Percentiles rank a stretch among this genome's conserved stretches.
Evolutionary conservation across 1,140 invertebrate genomes (phyloP).

Genomic region (Leucophenga varia): DNA sequence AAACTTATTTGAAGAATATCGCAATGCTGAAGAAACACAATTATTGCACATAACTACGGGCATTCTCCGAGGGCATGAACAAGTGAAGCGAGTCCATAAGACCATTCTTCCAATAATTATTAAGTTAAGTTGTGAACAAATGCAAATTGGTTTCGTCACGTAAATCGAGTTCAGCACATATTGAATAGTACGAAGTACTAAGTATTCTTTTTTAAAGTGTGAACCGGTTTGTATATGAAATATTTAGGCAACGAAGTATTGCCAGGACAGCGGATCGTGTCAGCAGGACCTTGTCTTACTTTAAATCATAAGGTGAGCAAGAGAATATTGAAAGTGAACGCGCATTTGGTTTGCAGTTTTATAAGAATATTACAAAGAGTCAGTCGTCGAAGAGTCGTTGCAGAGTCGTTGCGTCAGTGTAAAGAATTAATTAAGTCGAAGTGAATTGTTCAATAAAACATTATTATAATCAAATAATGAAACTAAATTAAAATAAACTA

Average conservation of each 20-base stretch:
- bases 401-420: too few relatives aligned
- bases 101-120: conserved; percentile 31
- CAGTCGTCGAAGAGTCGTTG: too few relatives aligned
- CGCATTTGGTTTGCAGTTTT: too few relatives aligned
- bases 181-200: conserved; percentile 48
- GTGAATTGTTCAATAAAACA: too few relatives aligned
- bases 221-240: conserved; percentile 36
- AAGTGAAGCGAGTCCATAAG: conserved; percentile 38
- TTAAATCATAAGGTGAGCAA: too few relatives aligned
- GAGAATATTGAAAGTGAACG: too few relatives aligned
- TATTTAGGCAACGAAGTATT: conserved; percentile 18
- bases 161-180: conserved; percentile 28
- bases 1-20: conserved; percentile 33
- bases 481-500: too few relatives aligned
- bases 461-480: too few relatives aligned
- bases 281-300: too few relatives aligned
- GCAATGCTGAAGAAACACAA: conserved; percentile 20
- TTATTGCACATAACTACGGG: conserved; percentile 35
- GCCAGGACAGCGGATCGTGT: too few relatives aligned
- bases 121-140: conserved; percentile 34
- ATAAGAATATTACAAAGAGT: too few relatives aligned
- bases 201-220: conserved; percentile 41
- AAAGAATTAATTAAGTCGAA: too few relatives aligned
- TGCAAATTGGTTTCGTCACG: conserved; percentile 38
- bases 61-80: conserved; percentile 36